phyloP scores from a whole-genome alignment of 23 tunicate species.

The Oikopleura dioica region DNA sequence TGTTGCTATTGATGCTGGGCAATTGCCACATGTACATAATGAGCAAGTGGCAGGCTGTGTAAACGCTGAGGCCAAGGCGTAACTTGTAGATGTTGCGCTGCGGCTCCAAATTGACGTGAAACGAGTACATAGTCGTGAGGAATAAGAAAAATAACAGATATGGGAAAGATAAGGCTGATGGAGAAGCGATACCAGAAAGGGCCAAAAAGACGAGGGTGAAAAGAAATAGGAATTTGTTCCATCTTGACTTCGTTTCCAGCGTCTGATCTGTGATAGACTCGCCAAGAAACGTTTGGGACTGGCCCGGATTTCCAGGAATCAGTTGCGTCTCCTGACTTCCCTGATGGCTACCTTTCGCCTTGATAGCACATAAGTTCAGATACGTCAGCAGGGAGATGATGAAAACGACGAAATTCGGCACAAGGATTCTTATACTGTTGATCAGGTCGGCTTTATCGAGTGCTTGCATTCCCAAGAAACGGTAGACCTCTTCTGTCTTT shows the following conservation, averaged over 20 bases:
- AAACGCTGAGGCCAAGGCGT: background rate
- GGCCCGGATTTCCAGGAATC: conserved; percentile 6
- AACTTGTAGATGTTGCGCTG: background rate
- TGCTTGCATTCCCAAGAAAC: background rate
- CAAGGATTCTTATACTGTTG: conserved; percentile 31
- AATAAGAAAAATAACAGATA: conserved; percentile 35
- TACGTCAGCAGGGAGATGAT: conserved; percentile 19
- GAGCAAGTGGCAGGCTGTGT: conserved; percentile 33
- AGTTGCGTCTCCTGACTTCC: background rate
- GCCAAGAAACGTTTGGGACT: conserved; percentile 4
- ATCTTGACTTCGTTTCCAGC: background rate
- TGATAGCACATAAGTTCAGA: conserved; percentile 22
- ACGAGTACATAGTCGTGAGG: conserved; percentile 33
- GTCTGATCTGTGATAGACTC: background rate
- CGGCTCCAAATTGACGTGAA: conserved; percentile 16
- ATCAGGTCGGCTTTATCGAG: conserved; percentile 26
- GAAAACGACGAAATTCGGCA: conserved; percentile 44
- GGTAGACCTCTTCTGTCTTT: background rate
- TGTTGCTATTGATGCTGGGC: conserved; percentile 19
- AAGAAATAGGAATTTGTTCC: background rate
- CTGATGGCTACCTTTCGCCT: background rate
- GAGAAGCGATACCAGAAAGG: conserved; percentile 48
- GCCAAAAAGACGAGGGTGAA: conserved; percentile 17
- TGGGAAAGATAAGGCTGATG: conserved; percentile 32
- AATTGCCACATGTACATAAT: conserved; percentile 56